These are phyloP conservation scores for Drosophila ambigua DNA, from an alignment of 1,140 invertebrate genomes.

Conservation along the genomic window DNA sequence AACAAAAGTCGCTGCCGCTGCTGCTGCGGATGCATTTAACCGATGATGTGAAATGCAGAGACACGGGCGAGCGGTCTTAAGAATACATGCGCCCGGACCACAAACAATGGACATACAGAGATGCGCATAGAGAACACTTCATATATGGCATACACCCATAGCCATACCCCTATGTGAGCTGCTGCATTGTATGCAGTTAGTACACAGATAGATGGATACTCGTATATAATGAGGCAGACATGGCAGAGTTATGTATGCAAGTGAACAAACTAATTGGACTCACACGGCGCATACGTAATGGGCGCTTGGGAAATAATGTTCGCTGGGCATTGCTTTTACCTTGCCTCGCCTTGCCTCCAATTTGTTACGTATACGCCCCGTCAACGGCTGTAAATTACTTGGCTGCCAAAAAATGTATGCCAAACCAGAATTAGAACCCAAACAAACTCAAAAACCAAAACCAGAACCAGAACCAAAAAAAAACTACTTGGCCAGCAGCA, in stretches of 20 bases:
- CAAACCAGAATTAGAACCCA: slow-evolving; percentile 32
- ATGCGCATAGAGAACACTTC: slow-evolving; percentile 40
- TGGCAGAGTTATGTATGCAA: slow-evolving; percentile 31
- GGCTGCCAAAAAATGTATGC: slow-evolving; percentile 53
- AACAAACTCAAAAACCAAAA: slow-evolving; percentile 30
- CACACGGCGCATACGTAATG: slow-evolving; percentile 78
- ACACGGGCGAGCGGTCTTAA: slow-evolving; percentile 35
- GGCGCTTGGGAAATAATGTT: slow-evolving; percentile 69
- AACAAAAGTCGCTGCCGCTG: slow-evolving; percentile 53
- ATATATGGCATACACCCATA: slow-evolving; percentile 46
- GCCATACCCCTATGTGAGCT: too few species aligned
- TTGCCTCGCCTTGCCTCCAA: slow-evolving; percentile 41
- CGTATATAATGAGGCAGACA: slow-evolving; percentile 21
- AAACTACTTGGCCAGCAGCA: slow-evolving; percentile 18
- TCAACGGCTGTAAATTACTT: slow-evolving; percentile 34
- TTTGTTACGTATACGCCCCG: slow-evolving; percentile 69
- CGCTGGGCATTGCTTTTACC: slow-evolving; percentile 10
- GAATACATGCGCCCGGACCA: slow-evolving; percentile 40
- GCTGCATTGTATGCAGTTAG: slow-evolving; percentile 18
- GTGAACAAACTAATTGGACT: slow-evolving; percentile 66
- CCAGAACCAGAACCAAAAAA: slow-evolving; percentile 10
- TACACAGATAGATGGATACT: background rate
- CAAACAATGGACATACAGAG: slow-evolving; percentile 62
- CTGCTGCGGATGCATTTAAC: slow-evolving; percentile 70
- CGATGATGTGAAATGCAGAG: slow-evolving; percentile 78